phyloP scores from a whole-genome alignment of 2,797 vertebrate species.

The Spondyliosoma cantharus region DNA sequence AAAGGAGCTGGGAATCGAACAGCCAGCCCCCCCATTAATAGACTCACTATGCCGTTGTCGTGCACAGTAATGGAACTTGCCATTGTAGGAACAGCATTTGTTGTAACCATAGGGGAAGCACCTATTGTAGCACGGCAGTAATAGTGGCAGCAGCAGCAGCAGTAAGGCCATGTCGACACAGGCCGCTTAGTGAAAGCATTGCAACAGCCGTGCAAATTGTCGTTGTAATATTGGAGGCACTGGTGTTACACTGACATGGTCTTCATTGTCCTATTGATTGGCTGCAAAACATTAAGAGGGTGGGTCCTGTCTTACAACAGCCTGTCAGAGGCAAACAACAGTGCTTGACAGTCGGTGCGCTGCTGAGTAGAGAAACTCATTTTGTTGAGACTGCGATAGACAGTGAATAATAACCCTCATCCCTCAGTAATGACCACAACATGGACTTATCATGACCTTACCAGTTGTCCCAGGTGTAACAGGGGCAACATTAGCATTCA shows the following conservation, averaged over 20 bases:
- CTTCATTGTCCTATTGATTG: not conserved
- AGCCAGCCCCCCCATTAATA: not conserved
- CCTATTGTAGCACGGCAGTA: not conserved
- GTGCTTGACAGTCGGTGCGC: not conserved
- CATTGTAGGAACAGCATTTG: not conserved
- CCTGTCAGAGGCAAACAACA: not conserved
- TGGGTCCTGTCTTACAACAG: not conserved
- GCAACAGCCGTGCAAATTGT: not conserved
- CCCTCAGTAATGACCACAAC: not conserved
- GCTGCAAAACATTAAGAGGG: not conserved
- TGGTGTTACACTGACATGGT: not conserved
- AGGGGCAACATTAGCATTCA: not conserved
- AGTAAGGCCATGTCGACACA: not conserved
- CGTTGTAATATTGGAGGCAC: not conserved
- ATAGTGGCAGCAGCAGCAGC: not conserved
- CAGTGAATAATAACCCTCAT: not conserved
- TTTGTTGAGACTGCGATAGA: not conserved
- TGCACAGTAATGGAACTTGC: not conserved
- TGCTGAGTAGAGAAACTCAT: not conserved
- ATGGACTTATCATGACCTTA: not conserved
- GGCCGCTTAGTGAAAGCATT: not conserved
- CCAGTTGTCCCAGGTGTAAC: not conserved
- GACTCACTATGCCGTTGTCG: not conserved
- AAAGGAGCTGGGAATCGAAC: not conserved
- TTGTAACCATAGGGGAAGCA: not conserved